Conservation (phyloP, 2,113 vertebrate species). For the Myiopsitta monachus region DNA sequence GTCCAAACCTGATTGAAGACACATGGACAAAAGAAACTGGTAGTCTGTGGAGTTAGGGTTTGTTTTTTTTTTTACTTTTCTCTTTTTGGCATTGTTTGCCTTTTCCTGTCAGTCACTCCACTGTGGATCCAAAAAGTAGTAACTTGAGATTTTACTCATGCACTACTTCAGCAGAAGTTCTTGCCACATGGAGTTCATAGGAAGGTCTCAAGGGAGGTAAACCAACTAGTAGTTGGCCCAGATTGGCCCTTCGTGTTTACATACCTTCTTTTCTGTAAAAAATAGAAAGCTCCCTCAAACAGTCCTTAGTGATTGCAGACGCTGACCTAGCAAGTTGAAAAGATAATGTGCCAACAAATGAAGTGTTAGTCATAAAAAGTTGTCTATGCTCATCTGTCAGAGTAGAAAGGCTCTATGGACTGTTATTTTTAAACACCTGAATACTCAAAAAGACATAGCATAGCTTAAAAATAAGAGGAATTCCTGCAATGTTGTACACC, state of each 20-base stretch:
- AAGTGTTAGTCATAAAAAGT: background rate
- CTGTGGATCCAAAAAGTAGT: background rate
- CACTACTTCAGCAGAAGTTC: conserved; percentile 1
- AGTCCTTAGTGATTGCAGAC: background rate
- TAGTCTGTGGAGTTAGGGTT: background rate
- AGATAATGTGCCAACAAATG: background rate
- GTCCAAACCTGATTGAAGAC: background rate
- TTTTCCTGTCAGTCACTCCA: conserved; percentile 1
- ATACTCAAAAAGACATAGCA: background rate
- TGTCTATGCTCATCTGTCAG: background rate
- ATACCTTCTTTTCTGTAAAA: background rate
- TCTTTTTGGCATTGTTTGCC: background rate
- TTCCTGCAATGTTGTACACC: background rate
- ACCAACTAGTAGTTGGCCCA: background rate
- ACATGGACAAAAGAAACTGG: conserved; percentile 22
- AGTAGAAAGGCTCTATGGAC: background rate
- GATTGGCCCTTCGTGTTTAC: background rate
- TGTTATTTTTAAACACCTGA: background rate
- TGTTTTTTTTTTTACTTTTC: background rate
- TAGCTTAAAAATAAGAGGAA: background rate
- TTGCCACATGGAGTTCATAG: background rate
- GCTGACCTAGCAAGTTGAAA: background rate
- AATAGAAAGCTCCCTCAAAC: background rate
- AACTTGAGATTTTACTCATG: conserved; percentile 28
- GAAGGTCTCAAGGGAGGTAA: background rate